Base-by-base conservation (phyloP, 2,888 invertebrate species). In the Tachystola acroxantha region DNA sequence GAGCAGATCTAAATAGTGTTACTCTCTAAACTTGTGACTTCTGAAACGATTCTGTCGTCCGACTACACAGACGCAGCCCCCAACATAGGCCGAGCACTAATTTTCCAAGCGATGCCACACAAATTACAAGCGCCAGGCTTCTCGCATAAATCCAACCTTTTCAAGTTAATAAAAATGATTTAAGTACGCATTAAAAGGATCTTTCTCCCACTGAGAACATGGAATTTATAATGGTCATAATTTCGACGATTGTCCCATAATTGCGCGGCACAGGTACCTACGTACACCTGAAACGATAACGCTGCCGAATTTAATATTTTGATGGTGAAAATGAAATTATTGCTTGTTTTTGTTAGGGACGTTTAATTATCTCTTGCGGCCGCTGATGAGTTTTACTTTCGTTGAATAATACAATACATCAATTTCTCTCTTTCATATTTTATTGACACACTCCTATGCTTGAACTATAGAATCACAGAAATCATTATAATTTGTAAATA, bases 111-210 rank as follows among this genome's bases (percentile, higher is more conserved):
- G 55, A 57, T 56, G 55, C 48, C 55, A 60, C 64, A 56, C 68
- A 74, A 76, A 76, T 73, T 73, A 68, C 69, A 66, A 58, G 57
- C 67, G 58, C 54, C 71, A 65, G 68, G 62, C 63, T 63, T 60
- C 55, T 53, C 61, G 60, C 67, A 78, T 78, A 80, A 81, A 78
- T 78, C 64, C 70, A 70, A 80, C 79, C 78, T 80, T 79, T 82
- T 72, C 72, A 72, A 78, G 73, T 81, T 80, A 74, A 81, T 82
- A 82, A 82, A 82, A 80, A 82, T 82, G 79, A 82, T 82, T 81
- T 81, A 82, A 76, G 71, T 52, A 71, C 65, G 69, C 79, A 78
- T 78, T 79, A 78, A 77, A 77, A 70, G 71, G 69, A 76, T 78
- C 67, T 76, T 70, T 72, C 67, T 65, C 59, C 56, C 58, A 64